Evolutionary conservation across 1,140 invertebrate genomes (phyloP), one percentile per base, ranked within the genome.

Genomic region (Drosophila sulfurigaster): DNA sequence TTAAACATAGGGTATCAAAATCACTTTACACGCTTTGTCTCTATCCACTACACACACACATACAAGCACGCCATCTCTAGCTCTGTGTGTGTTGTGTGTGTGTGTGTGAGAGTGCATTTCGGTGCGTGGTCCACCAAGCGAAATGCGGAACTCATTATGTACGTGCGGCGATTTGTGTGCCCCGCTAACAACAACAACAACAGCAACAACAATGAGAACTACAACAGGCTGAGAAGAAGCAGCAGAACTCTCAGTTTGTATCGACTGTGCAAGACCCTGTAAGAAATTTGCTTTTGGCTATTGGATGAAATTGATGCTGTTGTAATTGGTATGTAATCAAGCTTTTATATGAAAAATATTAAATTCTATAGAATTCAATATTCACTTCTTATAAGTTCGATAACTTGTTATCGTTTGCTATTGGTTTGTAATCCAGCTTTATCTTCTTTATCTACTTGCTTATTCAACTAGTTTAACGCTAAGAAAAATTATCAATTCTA

Each of bases 121-220:
- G 30, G n/a, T 46, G 45, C 65, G 41, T 58, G 68, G 45, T 74
- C 35, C 35, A 20, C 32, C 11, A 45, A 71, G 54, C 13, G 20
- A 28, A 64, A 64, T 75, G 49, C 62, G 51, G 65, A 78, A 78
- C 70, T 67, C 64, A 65, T 77, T 79, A 68, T 52, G 75, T 87
- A 87, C 83, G 82, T 87, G 82, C 75, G 73, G 65, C 81, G 81
- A 83, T 83, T 83, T 77, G 67, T 79, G 64, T 64, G 59, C n/a
- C 13, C 41, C 41, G n/a, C 45, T 43, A 25, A 48, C 30, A 30
- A 51, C 63, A 66, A 71, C 66, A 38, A 59, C 2, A 56, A 56
- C 38, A 64, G 32, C 76, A 69, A 48, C 49, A 79, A 58, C 25
- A 25, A 70, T 48, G 43, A 11, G 2, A 30, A 13, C 32, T 7